Conservation (phyloP, 2,797 vertebrate genomes). For the Manis pentadactyla region DNA sequence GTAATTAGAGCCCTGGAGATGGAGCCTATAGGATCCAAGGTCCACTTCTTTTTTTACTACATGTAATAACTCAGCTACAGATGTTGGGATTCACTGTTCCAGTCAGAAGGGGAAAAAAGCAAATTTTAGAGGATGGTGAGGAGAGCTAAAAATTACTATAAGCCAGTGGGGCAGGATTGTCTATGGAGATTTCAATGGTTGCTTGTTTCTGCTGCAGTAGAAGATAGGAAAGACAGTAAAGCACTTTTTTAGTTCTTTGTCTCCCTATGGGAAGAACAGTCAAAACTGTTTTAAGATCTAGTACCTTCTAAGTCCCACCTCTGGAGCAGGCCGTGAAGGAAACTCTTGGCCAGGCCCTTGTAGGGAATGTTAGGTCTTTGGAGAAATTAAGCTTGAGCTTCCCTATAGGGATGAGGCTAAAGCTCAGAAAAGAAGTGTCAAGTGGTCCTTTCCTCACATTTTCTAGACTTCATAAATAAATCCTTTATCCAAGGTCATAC, state of each 20-base stretch:
- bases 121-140: not conserved
- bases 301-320: not conserved
- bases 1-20: constrained; percentile 23
- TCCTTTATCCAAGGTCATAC: not conserved
- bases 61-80: not conserved
- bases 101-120: not conserved
- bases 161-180: not conserved
- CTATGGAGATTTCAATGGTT: not conserved
- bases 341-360: not conserved
- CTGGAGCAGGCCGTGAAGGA: not conserved
- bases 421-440: not conserved
- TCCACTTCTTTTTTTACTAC: not conserved
- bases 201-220: not conserved
- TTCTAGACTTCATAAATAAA: not conserved
- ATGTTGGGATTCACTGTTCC: not conserved
- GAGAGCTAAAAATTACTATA: constrained; percentile 4
- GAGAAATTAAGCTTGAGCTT: constrained; percentile 34
- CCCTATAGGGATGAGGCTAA: not conserved
- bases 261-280: not conserved
- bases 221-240: not conserved
- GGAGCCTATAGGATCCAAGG: not conserved
- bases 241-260: not conserved
- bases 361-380: not conserved
- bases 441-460: not conserved
- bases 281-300: not conserved